These are phyloP conservation scores for Clinocottus analis DNA, from an alignment of 2,113 vertebrate species.

Conservation along the genomic window DNA sequence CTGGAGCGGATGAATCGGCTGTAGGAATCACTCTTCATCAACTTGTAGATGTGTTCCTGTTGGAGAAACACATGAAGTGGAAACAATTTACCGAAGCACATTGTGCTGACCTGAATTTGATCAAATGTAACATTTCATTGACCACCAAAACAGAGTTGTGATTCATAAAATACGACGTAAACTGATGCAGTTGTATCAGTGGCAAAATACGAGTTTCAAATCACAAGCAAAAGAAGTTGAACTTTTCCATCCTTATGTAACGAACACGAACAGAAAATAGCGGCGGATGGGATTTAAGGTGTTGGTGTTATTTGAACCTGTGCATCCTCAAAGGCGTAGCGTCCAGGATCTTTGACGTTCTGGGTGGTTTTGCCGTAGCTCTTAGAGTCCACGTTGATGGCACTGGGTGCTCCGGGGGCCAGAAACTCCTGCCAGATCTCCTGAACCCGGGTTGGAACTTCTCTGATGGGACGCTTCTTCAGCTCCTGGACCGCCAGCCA, in stretches of 20 bases:
- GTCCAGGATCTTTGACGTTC: constrained; percentile 95
- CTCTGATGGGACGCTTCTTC: constrained; percentile 94
- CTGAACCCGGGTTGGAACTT: constrained; percentile 92
- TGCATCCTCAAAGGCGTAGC: constrained; percentile 96
- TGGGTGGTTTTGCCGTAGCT: constrained; percentile 98
- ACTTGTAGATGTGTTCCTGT: constrained; percentile 98
- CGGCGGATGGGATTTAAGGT: not conserved
- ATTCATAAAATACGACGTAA: not conserved
- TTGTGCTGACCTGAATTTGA: not conserved
- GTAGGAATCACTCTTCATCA: constrained; percentile 99
- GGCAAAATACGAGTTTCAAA: too few species aligned
- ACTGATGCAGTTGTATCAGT: not conserved
- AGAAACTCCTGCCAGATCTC: constrained; percentile 99
- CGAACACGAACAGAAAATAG: not conserved
- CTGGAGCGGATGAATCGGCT: constrained; percentile 99
- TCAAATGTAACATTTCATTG: constrained; percentile 3
- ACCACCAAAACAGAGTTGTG: not conserved
- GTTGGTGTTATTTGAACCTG: constrained; percentile 83
- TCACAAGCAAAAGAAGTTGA: not conserved
- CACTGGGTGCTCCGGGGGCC: constrained; percentile 94
- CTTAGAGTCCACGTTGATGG: constrained; percentile 98
- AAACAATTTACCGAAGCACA: constrained; percentile 10
- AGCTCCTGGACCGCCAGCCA: constrained; percentile 97
- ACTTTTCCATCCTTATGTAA: not conserved
- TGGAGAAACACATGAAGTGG: constrained; percentile 5